These are phyloP conservation scores for Toxostoma redivivum DNA, from an alignment of 2,113 vertebrate genomes.

Conservation along the genomic window DNA sequence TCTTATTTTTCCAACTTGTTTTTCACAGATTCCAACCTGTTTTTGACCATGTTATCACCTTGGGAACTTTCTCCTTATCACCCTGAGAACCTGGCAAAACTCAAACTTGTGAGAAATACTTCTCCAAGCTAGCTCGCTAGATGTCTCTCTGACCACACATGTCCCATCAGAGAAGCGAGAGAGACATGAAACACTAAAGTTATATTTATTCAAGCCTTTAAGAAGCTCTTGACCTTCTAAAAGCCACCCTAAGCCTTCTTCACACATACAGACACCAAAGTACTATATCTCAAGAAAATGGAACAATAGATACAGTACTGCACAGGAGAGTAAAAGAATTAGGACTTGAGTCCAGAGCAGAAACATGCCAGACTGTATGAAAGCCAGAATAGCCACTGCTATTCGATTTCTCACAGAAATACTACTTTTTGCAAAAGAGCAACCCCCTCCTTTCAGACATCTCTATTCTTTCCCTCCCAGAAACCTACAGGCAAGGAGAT, in stretches of 20 bases:
- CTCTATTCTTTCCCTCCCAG: background rate
- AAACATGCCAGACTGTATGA: background rate
- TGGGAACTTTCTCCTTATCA: too few relatives aligned
- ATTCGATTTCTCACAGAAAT: background rate
- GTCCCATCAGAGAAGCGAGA: background rate
- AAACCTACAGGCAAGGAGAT: constrained; percentile 13
- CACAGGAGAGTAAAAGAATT: background rate
- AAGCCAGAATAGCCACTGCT: background rate
- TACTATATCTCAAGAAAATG: background rate
- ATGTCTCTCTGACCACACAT: too few relatives aligned
- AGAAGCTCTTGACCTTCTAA: background rate
- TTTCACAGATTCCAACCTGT: too few relatives aligned
- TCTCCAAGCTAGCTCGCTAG: too few relatives aligned
- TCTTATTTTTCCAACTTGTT: too few relatives aligned
- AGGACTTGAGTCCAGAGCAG: background rate
- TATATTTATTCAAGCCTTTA: background rate
- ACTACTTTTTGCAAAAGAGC: background rate
- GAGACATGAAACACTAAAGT: background rate
- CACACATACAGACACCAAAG: background rate
- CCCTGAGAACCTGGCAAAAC: too few relatives aligned
- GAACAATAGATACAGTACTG: background rate
- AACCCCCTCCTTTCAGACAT: background rate
- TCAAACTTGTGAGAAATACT: too few relatives aligned
- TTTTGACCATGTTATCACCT: too few relatives aligned
- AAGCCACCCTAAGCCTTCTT: background rate